These are phyloP conservation scores for Azorinus chamasolen DNA, from an alignment of 2,888 invertebrate species.

Conservation along the genomic window DNA sequence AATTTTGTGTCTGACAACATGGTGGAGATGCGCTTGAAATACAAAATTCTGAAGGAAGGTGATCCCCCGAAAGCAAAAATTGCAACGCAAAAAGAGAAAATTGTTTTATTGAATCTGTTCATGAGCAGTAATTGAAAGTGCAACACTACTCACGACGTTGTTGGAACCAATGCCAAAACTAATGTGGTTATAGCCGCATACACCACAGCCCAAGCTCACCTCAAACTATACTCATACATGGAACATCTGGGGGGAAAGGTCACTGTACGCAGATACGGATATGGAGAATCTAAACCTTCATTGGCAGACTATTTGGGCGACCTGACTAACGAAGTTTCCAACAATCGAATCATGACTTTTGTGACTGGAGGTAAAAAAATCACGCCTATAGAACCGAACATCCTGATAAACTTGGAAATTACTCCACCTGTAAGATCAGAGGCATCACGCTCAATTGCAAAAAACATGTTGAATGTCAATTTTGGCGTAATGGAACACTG, in stretches of 20 bases:
- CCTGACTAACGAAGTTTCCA: slow-evolving; percentile 81
- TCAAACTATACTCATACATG: slow-evolving; percentile 30
- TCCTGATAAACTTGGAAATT: too few species aligned
- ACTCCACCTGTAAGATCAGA: slow-evolving; percentile 4
- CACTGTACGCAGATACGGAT: slow-evolving; percentile 34
- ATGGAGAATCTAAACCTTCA: slow-evolving; percentile 51
- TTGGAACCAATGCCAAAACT: slow-evolving; percentile 9
- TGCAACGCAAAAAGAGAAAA: too few species aligned
- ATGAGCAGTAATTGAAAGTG: too few species aligned
- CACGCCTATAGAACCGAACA: too few species aligned
- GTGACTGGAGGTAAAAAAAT: too few species aligned
- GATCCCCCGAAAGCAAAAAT: too few species aligned
- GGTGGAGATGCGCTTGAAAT: slow-evolving; percentile 14
- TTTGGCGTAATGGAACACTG: too few species aligned
- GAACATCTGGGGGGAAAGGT: slow-evolving; percentile 19
- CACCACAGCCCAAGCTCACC: slow-evolving; percentile 46
- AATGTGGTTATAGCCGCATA: slow-evolving; percentile 38
- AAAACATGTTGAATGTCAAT: too few species aligned
- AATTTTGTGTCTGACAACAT: slow-evolving; percentile 16
- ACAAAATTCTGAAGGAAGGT: too few species aligned
- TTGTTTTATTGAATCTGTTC: too few species aligned
- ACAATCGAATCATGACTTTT: slow-evolving; percentile 61
- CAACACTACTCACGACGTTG: too few species aligned
- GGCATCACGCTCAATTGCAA: too few species aligned
- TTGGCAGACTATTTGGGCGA: slow-evolving; percentile 80